Evolutionary conservation across 2,888 invertebrate genomes (phyloP).

Genomic region (Eupithecia vulgata): DNA sequence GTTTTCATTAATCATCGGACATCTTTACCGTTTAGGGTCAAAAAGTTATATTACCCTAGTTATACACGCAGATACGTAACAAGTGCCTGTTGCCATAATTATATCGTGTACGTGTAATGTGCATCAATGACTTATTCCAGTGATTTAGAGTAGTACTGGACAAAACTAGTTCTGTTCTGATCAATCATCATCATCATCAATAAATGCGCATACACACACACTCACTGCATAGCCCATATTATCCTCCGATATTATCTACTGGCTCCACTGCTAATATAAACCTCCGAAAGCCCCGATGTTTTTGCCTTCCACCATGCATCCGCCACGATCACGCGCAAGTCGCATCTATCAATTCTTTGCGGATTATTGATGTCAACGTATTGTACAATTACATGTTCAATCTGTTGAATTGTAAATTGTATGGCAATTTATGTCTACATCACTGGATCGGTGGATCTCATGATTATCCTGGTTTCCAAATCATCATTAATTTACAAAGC

Average conservation of each 20-base stretch:
- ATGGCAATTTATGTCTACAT: background rate
- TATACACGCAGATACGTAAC: slow-evolving; percentile 3
- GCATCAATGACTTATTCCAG: background rate
- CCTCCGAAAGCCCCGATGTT: too few relatives aligned
- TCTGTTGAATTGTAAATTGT: background rate
- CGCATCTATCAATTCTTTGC: background rate
- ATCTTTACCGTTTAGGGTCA: slow-evolving; percentile 5
- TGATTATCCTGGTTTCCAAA: background rate
- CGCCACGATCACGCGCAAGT: too few relatives aligned
- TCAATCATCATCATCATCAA: too few relatives aligned
- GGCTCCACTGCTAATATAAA: too few relatives aligned
- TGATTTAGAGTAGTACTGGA: too few relatives aligned
- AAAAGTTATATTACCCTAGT: slow-evolving; percentile 2
- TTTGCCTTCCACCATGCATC: background rate
- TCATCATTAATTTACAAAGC: background rate
- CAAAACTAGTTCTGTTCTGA: background rate
- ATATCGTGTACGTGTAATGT: background rate
- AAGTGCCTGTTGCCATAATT: background rate
- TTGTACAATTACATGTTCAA: too few relatives aligned
- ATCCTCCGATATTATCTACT: background rate
- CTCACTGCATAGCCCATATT: background rate
- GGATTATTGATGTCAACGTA: too few relatives aligned
- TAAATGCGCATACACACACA: background rate
- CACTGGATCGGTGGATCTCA: background rate
- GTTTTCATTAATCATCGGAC: slow-evolving; percentile 6